Evolutionary conservation across 1,140 invertebrate species (phyloP).

Genomic region (Dendrolimus punctatus): DNA sequence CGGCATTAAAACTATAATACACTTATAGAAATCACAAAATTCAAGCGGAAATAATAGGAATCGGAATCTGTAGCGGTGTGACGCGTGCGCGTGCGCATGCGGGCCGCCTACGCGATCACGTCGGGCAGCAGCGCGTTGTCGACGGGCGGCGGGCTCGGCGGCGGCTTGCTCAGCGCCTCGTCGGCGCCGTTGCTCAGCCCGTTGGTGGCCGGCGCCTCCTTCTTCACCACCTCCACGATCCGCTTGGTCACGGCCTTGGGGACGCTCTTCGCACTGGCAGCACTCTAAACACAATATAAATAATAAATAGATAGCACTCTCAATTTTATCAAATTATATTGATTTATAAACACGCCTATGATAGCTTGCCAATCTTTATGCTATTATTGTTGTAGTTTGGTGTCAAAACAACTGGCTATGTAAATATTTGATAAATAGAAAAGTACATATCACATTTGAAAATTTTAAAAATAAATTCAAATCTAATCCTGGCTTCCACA

Average conservation of each 20-base stretch:
- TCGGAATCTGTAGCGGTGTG: constrained; percentile 26
- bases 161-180: constrained; percentile 36
- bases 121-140: constrained; percentile 64
- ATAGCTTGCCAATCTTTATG: no score
- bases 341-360: no score
- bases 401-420: no score
- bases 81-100: constrained; percentile 54
- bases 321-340: no score
- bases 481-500: no score
- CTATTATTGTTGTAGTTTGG: no score
- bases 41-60: constrained; percentile 67
- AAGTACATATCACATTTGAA: no score
- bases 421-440: no score
- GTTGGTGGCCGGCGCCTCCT: constrained; percentile 13
- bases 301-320: background rate
- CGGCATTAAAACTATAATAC: constrained; percentile 62
- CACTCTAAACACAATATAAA: constrained; percentile 21
- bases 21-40: constrained; percentile 70
- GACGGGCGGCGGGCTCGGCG: constrained; percentile 47
- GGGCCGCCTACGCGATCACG: constrained; percentile 52
- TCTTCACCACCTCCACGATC: constrained; percentile 26
- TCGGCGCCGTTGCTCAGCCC: constrained; percentile 27
- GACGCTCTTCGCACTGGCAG: constrained; percentile 19
- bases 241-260: constrained; percentile 25
- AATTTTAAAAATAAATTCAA: no score